Conservation (phyloP, 2,113 vertebrate genomes). For the Periophthalmus modestus region DNA sequence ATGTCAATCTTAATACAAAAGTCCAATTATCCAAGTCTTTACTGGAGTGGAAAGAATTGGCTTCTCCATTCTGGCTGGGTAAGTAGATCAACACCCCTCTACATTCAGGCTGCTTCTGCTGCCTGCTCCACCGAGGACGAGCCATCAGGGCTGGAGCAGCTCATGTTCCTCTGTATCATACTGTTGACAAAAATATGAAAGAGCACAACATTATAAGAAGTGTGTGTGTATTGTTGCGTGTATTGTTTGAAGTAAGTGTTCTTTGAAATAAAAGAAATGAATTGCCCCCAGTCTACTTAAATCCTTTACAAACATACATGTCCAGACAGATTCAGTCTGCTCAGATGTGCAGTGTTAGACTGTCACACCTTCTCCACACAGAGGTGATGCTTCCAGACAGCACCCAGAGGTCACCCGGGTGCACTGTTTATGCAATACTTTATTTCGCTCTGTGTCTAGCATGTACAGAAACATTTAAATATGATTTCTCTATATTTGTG, state of each 20-base stretch:
- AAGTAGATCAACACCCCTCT: slow-evolving; percentile 52
- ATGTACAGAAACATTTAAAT: too few relatives aligned
- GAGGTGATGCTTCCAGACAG: too few relatives aligned
- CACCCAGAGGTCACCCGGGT: too few relatives aligned
- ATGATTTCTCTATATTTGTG: too few relatives aligned
- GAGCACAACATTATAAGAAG: not conserved
- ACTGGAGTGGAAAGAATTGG: slow-evolving; percentile 74
- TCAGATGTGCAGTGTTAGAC: too few relatives aligned
- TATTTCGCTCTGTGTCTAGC: too few relatives aligned
- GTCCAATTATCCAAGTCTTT: slow-evolving; percentile 75
- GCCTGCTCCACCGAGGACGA: slow-evolving; percentile 14
- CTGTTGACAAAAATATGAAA: not conserved
- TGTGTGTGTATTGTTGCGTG: slow-evolving; percentile 1
- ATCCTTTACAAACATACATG: too few relatives aligned
- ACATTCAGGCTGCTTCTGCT: slow-evolving; percentile 31
- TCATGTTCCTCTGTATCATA: not conserved
- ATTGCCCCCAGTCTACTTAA: too few relatives aligned
- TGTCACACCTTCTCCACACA: too few relatives aligned
- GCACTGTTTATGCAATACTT: too few relatives aligned
- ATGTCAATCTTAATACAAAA: slow-evolving; percentile 80
- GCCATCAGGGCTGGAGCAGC: not conserved
- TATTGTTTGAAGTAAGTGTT: not conserved
- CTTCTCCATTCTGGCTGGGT: slow-evolving; percentile 55
- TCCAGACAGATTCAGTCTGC: too few relatives aligned
- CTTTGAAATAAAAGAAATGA: too few relatives aligned